Evolutionary conservation across 2,888 invertebrate species (phyloP), one percentile per base, ranked within the genome.

Genomic region (Nephrotoma appendiculata): DNA sequence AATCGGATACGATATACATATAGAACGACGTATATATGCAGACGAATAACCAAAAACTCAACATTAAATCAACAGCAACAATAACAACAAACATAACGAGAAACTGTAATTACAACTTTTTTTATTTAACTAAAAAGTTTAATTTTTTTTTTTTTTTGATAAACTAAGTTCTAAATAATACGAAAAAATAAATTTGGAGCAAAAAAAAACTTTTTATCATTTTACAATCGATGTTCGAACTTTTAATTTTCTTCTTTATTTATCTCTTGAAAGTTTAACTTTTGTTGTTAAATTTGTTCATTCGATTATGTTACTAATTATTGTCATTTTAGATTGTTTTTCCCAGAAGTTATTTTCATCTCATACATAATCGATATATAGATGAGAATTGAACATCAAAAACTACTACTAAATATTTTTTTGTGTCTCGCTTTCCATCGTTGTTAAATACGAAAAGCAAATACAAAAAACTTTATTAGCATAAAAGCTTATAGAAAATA

Each of bases 291-390:
- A 84, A 84, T 84, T 84, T 84, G 84, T 6, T 84, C 84, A 43
- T 84, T 84, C 84, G 43, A 84, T 84, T 84, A 84, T 42, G 84
- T n/a, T 84, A 84, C 43, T 84, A 84, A 84, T 84, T 84, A 84
- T 84, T 84, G 84, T 84, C 84, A 42, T 84, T 84, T 84, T 84
- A 1, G 6, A 84, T 84, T 71, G 71, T 71, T 71, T 31, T 31
- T 71, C 31, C 9, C 9, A 71, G 31, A 71, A 31, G 31, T 71
- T 71, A 71, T 71, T 71, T 31, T 31, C 71, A 9, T 71, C 71
- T 71, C 71, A 71, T 31, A 19, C 15, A 48, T 48, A 48, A 15
- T 48, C 9, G 48, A 48, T 48, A 12, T 48, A 12, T 5, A 1
- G 52, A 52, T 7, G 15, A 15, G 52, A 15, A 52, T 2, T 6